Conservation (phyloP, 2,797 vertebrate genomes). For the Rhinogobio ventralis region DNA sequence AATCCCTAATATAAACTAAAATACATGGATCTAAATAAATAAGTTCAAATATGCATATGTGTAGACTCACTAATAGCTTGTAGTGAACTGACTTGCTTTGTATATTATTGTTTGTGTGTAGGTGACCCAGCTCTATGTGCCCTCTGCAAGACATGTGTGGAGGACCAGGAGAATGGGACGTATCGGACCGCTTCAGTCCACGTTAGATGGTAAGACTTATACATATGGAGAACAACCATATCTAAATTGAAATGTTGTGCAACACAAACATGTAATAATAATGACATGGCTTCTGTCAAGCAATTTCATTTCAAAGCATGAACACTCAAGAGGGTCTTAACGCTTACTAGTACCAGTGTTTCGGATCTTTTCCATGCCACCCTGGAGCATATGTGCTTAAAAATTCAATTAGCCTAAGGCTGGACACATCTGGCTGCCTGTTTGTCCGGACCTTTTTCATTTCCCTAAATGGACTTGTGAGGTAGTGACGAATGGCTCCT, state of each 20-base stretch:
- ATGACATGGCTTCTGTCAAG: background rate
- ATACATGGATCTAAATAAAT: background rate
- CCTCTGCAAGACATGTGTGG: slow-evolving; percentile 93
- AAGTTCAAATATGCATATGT: background rate
- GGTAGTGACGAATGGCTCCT: slow-evolving; percentile 84
- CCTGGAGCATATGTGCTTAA: slow-evolving; percentile 77
- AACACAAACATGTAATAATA: background rate
- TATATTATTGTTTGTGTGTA: slow-evolving; percentile 59
- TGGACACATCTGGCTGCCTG: slow-evolving; percentile 84
- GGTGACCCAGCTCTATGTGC: slow-evolving; percentile 97
- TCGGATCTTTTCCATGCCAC: slow-evolving; percentile 81
- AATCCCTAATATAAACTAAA: background rate
- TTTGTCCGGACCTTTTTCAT: slow-evolving; percentile 88
- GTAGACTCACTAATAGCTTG: background rate
- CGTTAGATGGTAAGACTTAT: slow-evolving; percentile 87
- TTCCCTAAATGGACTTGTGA: slow-evolving; percentile 87
- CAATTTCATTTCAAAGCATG: slow-evolving; percentile 22
- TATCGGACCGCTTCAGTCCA: slow-evolving; percentile 95
- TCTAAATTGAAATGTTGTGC: background rate
- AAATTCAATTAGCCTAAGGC: slow-evolving; percentile 86
- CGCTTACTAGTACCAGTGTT: slow-evolving; percentile 80
- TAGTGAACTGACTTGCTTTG: background rate
- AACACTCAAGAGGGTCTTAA: slow-evolving; percentile 71
- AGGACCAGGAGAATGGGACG: slow-evolving; percentile 93
- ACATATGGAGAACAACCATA: background rate